Evolutionary conservation across 1,140 invertebrate genomes (phyloP).

Genomic region (Pinna nobilis): DNA sequence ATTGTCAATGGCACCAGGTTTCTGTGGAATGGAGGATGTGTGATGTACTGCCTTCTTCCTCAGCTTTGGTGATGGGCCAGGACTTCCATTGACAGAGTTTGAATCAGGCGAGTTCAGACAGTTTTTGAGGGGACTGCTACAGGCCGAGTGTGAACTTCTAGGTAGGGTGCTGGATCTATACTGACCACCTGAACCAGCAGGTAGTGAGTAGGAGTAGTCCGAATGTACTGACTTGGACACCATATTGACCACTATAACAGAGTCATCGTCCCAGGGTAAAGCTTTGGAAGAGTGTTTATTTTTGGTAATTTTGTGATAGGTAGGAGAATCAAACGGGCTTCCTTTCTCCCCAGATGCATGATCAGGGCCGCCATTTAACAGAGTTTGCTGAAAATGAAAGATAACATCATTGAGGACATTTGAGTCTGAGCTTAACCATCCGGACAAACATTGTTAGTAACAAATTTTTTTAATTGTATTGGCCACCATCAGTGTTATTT

Average conservation of each 20-base stretch:
- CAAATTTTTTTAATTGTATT: no score
- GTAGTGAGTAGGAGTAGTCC: neutral
- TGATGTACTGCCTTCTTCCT: constrained; percentile 47
- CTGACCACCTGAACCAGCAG: neutral
- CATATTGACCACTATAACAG: constrained; percentile 59
- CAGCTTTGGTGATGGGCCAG: constrained; percentile 64
- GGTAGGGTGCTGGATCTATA: constrained; percentile 39
- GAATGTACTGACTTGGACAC: constrained; percentile 21
- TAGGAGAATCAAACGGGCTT: constrained; percentile 14
- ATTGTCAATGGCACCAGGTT: constrained; percentile 88
- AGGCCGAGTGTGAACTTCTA: constrained; percentile 39
- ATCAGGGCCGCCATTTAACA: constrained; percentile 17
- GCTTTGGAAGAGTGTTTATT: constrained; percentile 32
- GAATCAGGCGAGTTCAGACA: constrained; percentile 54
- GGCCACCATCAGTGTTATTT: no score
- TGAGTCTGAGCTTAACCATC: neutral
- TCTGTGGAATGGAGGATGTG: constrained; percentile 58
- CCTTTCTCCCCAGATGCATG: constrained; percentile 1
- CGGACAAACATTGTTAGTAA: no score
- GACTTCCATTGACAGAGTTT: constrained; percentile 50
- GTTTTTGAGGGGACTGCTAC: constrained; percentile 49
- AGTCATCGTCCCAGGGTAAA: constrained; percentile 66
- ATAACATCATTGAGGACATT: neutral
- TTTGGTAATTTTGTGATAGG: constrained; percentile 44
- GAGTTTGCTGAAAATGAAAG: constrained; percentile 5